Base-by-base conservation (phyloP, 2,888 invertebrate genomes). In the Dynastes hyllus region DNA sequence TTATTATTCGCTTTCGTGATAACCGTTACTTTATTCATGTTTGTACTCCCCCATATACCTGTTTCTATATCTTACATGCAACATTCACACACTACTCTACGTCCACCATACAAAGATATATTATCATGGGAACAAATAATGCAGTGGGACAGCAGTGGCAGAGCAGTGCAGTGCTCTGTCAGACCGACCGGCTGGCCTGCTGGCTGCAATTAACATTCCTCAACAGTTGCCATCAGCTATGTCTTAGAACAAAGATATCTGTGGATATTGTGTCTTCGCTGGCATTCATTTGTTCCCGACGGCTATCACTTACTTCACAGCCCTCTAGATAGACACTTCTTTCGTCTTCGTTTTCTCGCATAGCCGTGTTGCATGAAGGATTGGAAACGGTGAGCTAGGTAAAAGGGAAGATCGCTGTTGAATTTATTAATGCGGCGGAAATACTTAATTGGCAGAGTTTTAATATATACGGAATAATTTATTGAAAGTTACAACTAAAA, bases 231-330 rank as follows among this genome's bases (percentile, higher is more conserved):
- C 87, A 87, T 87, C 87, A 87, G 86, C 85, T 85, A 86, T 85
- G 87, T 86, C 86, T 86, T 87, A 87, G 87, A 88, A 88, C 87
- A 88, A 88, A 87, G 87, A 87, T 87, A 87, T 87, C 87, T 86
- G 82, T 83, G 80, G 82, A 83, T 83, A 83, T 83, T 83, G 83
- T 83, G 83, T 83, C 82, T 82, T 82, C 82, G 81, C 80, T 81
- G 79, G 80, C 81, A 80, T 81, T 81, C 82, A 81, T 82, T 80
- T 81, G 82, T 81, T 82, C 81, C 82, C 83, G 81, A 80, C 80
- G 82, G 81, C 82, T 81, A 80, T 81, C 82, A 80, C 79, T 81
- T 80, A 82, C 80, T 81, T 83, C 80, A 82, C 81, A 81, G 81
- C 80, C 81, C 81, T 81, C 78, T 73, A 78, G 63, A 63, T 63